Base-by-base conservation (phyloP, 2,797 vertebrate genomes). In the Sebastolobus altivelis region DNA sequence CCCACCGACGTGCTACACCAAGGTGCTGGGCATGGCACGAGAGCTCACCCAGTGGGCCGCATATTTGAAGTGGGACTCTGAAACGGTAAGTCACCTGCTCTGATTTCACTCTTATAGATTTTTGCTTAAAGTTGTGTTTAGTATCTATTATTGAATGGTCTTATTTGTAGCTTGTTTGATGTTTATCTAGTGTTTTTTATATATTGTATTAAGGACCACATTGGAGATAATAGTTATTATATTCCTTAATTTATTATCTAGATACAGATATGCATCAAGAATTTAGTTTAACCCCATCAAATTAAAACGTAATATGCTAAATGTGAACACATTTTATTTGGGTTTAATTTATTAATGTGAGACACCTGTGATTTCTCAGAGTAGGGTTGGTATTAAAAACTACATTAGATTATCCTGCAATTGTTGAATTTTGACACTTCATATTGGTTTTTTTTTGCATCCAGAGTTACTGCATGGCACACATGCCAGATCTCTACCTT, bases 1-100 rank as follows among this genome's bases (percentile, higher is more conserved):
- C 73, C 94, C 93, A 14, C 91, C 88, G 3, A 94, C 93, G 2
- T 94, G 94, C 80, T 94, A 94, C 89, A 82, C 74, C 58, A 94
- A 93, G 75, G 91, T 94, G 1, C 89, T 95, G 75, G 43, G 0
- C 80, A 93, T 93, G 93, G 88, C 83, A 1, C 73, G 2, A 3
- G 92, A 94, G 14, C 55, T 92, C 74, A 91, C 79, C 4, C 77
- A 89, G 10, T 77, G 52, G 82, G 92, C 93, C 1, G 82, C 85
- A 3, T 10, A 88, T 22, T 29, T 94, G 33, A 94, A 91, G 87
- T 52, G 10, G 27, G 69, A 72, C 75, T 46, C 59, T 14, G 60
- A 84, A 56, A 93, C 89, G 12, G 93, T 95, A 75, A 94, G 94
- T 92, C 33, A 37, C 2, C 22, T 35, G 22, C 14, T 33, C 8